These are phyloP conservation scores for Pseudomyrmex flavicornis DNA, from an alignment of 1,140 invertebrate species.

Conservation along the genomic window DNA sequence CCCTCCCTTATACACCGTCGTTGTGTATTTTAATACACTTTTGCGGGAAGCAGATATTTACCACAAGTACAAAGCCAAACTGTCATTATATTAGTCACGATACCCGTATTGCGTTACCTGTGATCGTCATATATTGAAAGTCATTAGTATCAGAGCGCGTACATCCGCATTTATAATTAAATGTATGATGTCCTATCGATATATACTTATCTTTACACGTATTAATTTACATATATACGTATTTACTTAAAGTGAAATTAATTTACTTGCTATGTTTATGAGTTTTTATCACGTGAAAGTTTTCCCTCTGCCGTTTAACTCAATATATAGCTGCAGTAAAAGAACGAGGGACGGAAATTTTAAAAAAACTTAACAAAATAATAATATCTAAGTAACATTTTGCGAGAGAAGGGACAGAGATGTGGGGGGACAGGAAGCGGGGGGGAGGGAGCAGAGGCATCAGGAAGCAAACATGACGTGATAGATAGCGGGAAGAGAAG, in stretches of 20 bases:
- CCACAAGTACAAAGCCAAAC: not conserved
- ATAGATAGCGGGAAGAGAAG: not conserved
- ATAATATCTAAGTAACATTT: no score
- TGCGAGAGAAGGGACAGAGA: no score
- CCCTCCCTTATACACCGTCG: not conserved
- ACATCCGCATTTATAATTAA: not conserved
- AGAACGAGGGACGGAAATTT: no score
- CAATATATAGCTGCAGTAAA: no score
- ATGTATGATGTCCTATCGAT: not conserved
- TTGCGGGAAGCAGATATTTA: conserved; percentile 5
- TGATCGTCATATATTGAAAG: not conserved
- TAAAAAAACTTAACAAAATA: no score
- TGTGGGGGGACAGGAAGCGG: no score
- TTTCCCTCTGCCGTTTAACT: no score
- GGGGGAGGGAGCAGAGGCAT: no score
- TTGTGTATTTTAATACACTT: conserved; percentile 28
- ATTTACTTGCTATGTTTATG: no score
- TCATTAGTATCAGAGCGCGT: not conserved
- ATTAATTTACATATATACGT: not conserved
- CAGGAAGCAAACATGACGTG: no score
- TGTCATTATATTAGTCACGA: conserved; percentile 42
- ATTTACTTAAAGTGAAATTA: conserved; percentile 5
- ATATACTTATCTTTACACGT: no score
- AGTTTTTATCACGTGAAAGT: no score
- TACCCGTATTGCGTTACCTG: conserved; percentile 26